Evolutionary conservation across 2,113 vertebrate species (phyloP).

Genomic region (Pachycephala philippinensis): DNA sequence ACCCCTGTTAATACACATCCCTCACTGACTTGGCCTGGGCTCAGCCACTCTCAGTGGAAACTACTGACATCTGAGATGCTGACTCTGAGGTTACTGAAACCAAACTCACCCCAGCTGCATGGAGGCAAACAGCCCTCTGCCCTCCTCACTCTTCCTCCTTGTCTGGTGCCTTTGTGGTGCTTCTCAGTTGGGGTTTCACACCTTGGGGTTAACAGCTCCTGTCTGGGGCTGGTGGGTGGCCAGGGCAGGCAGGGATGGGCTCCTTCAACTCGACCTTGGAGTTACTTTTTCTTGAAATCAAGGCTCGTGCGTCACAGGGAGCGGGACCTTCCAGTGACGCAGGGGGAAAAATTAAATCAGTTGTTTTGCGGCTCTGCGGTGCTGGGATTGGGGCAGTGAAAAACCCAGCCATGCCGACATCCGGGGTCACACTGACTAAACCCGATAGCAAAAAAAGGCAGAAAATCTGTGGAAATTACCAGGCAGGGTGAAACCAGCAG

Average conservation of each 20-base stretch:
- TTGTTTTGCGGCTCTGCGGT: background rate
- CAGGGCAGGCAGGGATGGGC: background rate
- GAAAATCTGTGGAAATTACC: constrained; percentile 56
- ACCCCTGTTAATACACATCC: background rate
- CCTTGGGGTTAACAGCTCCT: background rate
- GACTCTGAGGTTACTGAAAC: constrained; percentile 51
- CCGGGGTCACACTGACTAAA: constrained; percentile 32
- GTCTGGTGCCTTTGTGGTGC: background rate
- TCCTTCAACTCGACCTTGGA: background rate
- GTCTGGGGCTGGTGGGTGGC: background rate
- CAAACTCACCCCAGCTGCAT: background rate
- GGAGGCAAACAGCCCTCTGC: background rate
- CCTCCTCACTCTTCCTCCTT: background rate
- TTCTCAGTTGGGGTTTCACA: background rate
- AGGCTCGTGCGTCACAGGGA: background rate
- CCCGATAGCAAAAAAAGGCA: background rate
- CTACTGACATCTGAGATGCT: constrained; percentile 39
- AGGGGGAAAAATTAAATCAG: constrained; percentile 26
- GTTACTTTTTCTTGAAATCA: background rate
- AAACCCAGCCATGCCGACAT: background rate
- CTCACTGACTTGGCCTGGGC: background rate
- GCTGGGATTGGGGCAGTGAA: background rate
- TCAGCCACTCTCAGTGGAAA: constrained; percentile 29
- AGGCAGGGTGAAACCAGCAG: background rate
- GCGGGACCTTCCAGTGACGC: constrained; percentile 1